phyloP scores from a whole-genome alignment of 2,888 invertebrate genomes.

The Neoscelio sp. region DNA sequence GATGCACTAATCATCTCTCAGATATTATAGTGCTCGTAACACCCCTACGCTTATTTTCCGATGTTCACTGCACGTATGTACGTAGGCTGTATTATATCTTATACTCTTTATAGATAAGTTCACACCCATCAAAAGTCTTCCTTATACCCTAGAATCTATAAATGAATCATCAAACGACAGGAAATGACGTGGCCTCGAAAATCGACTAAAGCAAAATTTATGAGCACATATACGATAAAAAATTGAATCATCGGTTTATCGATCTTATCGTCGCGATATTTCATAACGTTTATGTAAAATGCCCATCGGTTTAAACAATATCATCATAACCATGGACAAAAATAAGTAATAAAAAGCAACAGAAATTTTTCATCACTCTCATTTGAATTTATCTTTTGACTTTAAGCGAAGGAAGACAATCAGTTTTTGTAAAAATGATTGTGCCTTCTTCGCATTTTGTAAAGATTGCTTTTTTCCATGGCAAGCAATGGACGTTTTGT shows the following conservation, averaged over 20 bases:
- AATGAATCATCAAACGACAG: slow-evolving; percentile 66
- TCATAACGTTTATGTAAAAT: neutral
- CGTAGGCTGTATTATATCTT: slow-evolving; percentile 51
- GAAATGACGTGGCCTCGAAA: slow-evolving; percentile 66
- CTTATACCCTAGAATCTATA: slow-evolving; percentile 59
- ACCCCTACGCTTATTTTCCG: slow-evolving; percentile 56
- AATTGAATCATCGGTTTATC: slow-evolving; percentile 19
- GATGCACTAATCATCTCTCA: slow-evolving; percentile 45
- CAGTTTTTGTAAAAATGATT: too few relatives aligned
- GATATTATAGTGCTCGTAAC: slow-evolving; percentile 28
- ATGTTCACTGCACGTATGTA: slow-evolving; percentile 38
- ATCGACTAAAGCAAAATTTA: slow-evolving; percentile 37
- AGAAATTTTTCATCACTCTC: too few relatives aligned
- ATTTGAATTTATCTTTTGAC: too few relatives aligned
- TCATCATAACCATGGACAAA: too few relatives aligned
- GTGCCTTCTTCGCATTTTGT: too few relatives aligned
- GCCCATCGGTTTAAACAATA: too few relatives aligned
- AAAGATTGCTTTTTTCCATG: too few relatives aligned
- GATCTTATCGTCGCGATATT: slow-evolving; percentile 3
- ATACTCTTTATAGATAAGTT: slow-evolving; percentile 57
- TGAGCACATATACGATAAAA: slow-evolving; percentile 36
- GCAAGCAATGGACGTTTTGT: too few relatives aligned
- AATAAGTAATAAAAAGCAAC: too few relatives aligned
- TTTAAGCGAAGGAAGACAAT: too few relatives aligned
- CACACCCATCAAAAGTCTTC: slow-evolving; percentile 60